phyloP scores from a whole-genome alignment of 2,888 invertebrate genomes.

The Pheosia gnoma region DNA sequence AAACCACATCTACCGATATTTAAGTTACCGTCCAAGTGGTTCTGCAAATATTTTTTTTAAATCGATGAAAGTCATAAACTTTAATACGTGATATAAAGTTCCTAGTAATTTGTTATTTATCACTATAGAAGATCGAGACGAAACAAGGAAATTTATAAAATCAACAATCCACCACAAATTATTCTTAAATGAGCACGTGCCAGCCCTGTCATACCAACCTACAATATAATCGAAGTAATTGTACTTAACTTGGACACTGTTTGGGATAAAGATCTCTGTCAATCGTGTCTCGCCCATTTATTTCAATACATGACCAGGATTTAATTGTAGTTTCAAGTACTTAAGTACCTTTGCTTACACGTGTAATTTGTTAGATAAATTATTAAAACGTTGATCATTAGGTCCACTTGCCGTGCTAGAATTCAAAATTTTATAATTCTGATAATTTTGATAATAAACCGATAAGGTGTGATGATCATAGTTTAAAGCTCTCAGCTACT shows the following conservation, averaged over 20 bases:
- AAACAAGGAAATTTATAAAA: too few relatives aligned
- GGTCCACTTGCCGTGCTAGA: too few relatives aligned
- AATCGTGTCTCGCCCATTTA: conserved; percentile 10
- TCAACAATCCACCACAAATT: not conserved
- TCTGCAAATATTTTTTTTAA: too few relatives aligned
- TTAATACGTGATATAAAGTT: too few relatives aligned
- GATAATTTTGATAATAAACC: not conserved
- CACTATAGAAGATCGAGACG: too few relatives aligned
- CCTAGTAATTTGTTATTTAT: too few relatives aligned
- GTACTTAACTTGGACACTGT: conserved; percentile 1
- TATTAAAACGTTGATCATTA: too few relatives aligned
- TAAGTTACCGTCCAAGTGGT: too few relatives aligned
- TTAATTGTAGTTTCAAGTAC: conserved; percentile 14
- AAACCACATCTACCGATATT: too few relatives aligned
- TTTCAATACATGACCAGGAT: conserved; percentile 9
- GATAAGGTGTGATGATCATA: not conserved
- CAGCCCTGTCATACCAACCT: not conserved
- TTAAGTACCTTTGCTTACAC: not conserved
- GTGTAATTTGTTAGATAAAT: too few relatives aligned
- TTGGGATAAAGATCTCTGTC: conserved; percentile 13
- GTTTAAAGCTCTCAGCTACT: not conserved
- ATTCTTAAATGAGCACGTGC: not conserved
- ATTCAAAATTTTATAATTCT: too few relatives aligned
- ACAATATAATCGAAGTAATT: not conserved
- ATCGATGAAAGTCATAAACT: too few relatives aligned